Conservation (phyloP, 1,140 invertebrate genomes). For the Drosophila santomea region DNA sequence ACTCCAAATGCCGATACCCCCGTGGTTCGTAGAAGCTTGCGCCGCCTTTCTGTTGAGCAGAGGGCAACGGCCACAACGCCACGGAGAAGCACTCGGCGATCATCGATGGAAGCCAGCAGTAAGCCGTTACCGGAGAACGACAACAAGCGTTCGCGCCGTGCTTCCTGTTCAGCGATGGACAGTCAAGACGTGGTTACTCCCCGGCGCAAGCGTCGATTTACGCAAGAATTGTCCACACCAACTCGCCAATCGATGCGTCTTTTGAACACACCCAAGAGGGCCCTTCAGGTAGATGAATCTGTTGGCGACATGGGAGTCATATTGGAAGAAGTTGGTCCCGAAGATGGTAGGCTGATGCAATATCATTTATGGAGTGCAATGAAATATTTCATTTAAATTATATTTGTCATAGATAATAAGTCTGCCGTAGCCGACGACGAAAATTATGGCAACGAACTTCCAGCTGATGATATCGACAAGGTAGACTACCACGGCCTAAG, state of each 20-base stretch:
- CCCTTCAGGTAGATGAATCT: constrained; percentile 49
- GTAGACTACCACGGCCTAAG: constrained; percentile 62
- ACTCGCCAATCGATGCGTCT: constrained; percentile 50
- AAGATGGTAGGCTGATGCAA: constrained; percentile 34
- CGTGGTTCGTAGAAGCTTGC: constrained; percentile 19
- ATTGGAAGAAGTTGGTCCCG: constrained; percentile 46
- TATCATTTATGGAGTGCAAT: neutral
- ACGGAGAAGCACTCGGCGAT: constrained; percentile 48
- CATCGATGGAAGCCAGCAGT: constrained; percentile 43
- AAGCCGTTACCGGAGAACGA: constrained; percentile 2
- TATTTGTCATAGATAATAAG: constrained; percentile 19
- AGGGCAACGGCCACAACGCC: constrained; percentile 35
- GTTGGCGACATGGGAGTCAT: constrained; percentile 68
- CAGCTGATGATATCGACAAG: constrained; percentile 41
- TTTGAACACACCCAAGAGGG: constrained; percentile 34
- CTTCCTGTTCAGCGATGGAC: constrained; percentile 43
- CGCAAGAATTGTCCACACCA: constrained; percentile 53
- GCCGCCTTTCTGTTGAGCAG: constrained; percentile 44
- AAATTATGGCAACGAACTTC: constrained; percentile 63
- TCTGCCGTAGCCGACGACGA: constrained; percentile 35
- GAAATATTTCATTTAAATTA: neutral
- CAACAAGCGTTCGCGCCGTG: constrained; percentile 35
- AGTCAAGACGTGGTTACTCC: constrained; percentile 27
- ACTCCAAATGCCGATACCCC: constrained; percentile 14
- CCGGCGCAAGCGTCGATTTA: constrained; percentile 49